Evolutionary conservation across 1,140 invertebrate genomes (phyloP), one percentile per base, ranked within the genome.

Genomic region (Stratiolaelaps scimitus): DNA sequence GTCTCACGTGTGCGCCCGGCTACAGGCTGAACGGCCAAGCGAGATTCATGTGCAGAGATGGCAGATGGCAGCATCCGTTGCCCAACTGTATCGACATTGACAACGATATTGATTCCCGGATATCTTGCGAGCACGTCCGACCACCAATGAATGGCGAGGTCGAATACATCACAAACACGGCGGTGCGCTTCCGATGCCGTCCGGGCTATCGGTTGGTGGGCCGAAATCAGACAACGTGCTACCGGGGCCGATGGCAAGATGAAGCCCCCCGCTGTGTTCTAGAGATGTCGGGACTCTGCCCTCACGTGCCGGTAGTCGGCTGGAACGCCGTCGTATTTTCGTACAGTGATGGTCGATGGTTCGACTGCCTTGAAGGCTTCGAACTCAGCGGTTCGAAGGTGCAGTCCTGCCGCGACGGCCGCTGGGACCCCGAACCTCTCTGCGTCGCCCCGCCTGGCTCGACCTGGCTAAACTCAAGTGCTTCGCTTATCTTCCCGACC

Each of bases 1-100:
- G 53, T 60, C 26, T 60, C 15, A 60, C 53, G 26, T 60, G 53
- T 60, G 26, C 34, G 6, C 53, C 53, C 53, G 53, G 53, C 4
- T 60, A 60, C 53, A 60, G 53, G 34, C 26, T 60, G 53, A 26
- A 17, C 53, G 53, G 53, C 26, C 53, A 34, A 2, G 23, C 23
- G 15, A 29, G 10, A 2, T 6, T 60, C 10, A 26, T 26, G 15
- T 60, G 53, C 20, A 34, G 15, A 23, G 34, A 60, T 13, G 53
- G 53, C 15, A 10, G 1, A 15, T 60, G 34, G 26, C 4, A 15
- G 23, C 26, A 60, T 5, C 20, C 53, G 17, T 17, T 60, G 26
- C 53, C 53, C 2, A 23, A 26, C 17, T 60, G 53, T 34, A 15
- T 60, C 13, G 23, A 26, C 26, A 15, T 15, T 13, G 53, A 40